Evolutionary conservation across 2,113 vertebrate species (phyloP).

Genomic region (Clarias macrocephalus): DNA sequence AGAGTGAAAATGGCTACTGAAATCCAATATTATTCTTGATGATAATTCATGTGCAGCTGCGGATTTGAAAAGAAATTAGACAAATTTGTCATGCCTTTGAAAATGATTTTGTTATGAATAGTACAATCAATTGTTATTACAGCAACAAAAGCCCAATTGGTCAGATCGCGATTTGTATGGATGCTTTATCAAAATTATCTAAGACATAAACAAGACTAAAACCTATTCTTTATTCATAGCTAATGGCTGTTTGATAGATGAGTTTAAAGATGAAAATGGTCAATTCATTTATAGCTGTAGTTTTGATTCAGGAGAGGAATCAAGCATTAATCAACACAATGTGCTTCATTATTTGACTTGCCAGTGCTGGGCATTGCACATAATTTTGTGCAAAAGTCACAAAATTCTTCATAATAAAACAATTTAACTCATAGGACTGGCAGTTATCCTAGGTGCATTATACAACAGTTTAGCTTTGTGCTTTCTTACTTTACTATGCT

Average conservation of each 20-base stretch:
- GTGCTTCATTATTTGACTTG: slow-evolving; percentile 3
- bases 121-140: background rate
- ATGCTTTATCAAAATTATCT: background rate
- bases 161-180: background rate
- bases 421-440: background rate
- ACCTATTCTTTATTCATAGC: background rate
- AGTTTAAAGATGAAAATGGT: background rate
- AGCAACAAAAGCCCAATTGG: background rate
- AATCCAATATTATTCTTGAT: background rate
- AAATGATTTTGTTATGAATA: background rate
- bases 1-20: background rate
- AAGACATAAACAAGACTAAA: background rate
- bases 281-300: background rate
- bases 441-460: background rate
- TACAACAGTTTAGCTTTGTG: background rate
- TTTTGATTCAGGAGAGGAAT: background rate
- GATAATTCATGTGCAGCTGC: background rate
- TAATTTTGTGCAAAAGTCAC: background rate
- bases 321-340: background rate
- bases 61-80: background rate
- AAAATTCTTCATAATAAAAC: background rate
- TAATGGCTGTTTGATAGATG: background rate
- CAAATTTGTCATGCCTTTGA: background rate
- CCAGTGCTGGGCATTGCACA: background rate
- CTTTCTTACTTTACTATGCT: background rate